Evolutionary conservation across 2,888 invertebrate genomes (phyloP).

Genomic region (Julus scandinavius): DNA sequence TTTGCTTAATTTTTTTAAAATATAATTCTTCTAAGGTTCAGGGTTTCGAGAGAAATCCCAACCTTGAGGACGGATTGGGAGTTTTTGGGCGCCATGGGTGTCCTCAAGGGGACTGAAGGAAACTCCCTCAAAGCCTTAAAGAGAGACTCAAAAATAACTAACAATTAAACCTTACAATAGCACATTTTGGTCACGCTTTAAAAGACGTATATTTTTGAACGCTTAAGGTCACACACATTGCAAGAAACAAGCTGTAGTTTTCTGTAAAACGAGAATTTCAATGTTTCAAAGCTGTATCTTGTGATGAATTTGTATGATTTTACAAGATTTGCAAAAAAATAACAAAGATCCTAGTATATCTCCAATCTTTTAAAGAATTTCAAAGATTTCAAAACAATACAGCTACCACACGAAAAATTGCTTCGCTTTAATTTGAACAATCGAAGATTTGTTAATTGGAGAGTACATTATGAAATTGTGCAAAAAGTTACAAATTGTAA

Average conservation of each 20-base stretch:
- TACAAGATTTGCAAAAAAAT: no score
- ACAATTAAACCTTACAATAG: constrained; percentile 42
- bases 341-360: no score
- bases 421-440: no score
- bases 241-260: neutral
- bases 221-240: neutral
- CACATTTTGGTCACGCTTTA: constrained; percentile 5
- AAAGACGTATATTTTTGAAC: neutral
- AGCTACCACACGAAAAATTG: no score
- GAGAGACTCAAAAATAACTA: neutral
- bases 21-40: neutral
- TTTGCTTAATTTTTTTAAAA: neutral
- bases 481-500: no score
- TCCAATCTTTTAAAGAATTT: no score
- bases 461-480: no score
- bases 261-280: no score
- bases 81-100: neutral
- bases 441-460: no score
- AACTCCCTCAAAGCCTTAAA: neutral
- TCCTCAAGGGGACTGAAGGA: neutral
- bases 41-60: neutral
- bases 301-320: no score
- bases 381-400: no score
- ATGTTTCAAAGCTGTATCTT: no score
- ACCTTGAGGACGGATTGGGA: constrained; percentile 7